Evolutionary conservation across 2,113 vertebrate species (phyloP).

Genomic region (Stictonetta naevosa): DNA sequence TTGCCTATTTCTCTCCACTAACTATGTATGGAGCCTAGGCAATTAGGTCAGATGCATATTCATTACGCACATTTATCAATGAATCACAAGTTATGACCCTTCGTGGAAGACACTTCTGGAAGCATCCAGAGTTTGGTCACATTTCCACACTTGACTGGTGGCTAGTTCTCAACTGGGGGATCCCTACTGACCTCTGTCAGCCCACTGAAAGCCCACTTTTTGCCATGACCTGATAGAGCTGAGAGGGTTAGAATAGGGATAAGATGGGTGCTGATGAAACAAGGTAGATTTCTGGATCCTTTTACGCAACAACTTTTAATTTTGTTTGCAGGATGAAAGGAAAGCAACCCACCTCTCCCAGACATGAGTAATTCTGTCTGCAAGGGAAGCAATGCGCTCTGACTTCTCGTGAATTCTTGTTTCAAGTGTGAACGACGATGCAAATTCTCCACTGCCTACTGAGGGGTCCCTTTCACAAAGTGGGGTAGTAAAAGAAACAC

Average conservation of each 20-base stretch:
- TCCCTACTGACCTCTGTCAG: too few relatives aligned
- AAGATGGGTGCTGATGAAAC: too few relatives aligned
- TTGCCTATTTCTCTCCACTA: neutral
- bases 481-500: neutral
- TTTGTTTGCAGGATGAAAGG: neutral
- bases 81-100: neutral
- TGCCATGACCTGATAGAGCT: neutral
- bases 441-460: neutral
- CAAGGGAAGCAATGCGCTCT: neutral
- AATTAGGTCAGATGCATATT: neutral
- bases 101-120: neutral
- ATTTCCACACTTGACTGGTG: accelerated
- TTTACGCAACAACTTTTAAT: neutral
- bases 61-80: neutral
- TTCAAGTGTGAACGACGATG: neutral
- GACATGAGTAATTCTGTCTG: neutral
- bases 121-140: neutral
- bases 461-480: neutral
- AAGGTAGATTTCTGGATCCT: neutral
- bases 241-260: neutral
- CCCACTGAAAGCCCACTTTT: neutral
- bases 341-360: neutral
- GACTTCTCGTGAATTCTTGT: neutral
- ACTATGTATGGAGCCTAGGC: neutral
- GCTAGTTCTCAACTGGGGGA: neutral